phyloP scores from a whole-genome alignment of 1,140 invertebrate genomes.

The Dendrolimus punctatus region DNA sequence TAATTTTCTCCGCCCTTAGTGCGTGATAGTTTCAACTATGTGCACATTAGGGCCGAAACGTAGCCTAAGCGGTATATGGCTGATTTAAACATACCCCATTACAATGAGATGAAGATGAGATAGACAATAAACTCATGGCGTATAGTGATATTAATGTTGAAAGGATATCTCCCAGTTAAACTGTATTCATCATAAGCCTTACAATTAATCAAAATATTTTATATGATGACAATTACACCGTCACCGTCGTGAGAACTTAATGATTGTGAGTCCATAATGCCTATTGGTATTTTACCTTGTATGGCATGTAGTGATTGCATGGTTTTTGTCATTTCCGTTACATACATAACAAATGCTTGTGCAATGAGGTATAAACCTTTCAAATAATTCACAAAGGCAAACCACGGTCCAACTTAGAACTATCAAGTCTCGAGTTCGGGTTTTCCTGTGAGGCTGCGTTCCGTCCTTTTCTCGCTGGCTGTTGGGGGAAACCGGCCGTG shows the following conservation, averaged over 20 bases:
- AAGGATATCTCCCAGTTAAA: too few species aligned
- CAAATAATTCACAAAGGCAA: conserved; percentile 64
- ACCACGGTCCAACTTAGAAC: conserved; percentile 62
- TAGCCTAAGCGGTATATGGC: too few species aligned
- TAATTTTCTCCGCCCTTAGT: too few species aligned
- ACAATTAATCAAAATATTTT: too few species aligned
- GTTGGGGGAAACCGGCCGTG: conserved; percentile 16
- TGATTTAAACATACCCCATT: too few species aligned
- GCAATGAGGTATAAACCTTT: conserved; percentile 49
- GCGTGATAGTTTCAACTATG: too few species aligned
- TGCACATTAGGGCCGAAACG: too few species aligned
- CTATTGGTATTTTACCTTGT: conserved; percentile 7
- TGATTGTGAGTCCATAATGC: neutral
- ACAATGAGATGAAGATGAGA: too few species aligned
- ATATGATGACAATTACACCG: too few species aligned
- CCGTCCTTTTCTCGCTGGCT: conserved; percentile 29
- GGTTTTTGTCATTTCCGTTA: conserved; percentile 52
- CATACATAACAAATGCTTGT: conserved; percentile 46
- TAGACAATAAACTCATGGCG: too few species aligned
- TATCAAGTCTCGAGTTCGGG: conserved; percentile 65
- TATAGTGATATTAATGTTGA: neutral
- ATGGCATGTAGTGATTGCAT: conserved; percentile 25
- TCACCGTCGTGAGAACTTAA: conserved; percentile 1
- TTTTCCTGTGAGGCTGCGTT: conserved; percentile 55
- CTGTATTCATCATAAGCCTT: too few species aligned